A percentile compares a stretch with the other conserved stretches of the same genome.
Evolutionary conservation across 2,113 vertebrate genomes (phyloP).

Genomic region (Sinosuthora webbiana): DNA sequence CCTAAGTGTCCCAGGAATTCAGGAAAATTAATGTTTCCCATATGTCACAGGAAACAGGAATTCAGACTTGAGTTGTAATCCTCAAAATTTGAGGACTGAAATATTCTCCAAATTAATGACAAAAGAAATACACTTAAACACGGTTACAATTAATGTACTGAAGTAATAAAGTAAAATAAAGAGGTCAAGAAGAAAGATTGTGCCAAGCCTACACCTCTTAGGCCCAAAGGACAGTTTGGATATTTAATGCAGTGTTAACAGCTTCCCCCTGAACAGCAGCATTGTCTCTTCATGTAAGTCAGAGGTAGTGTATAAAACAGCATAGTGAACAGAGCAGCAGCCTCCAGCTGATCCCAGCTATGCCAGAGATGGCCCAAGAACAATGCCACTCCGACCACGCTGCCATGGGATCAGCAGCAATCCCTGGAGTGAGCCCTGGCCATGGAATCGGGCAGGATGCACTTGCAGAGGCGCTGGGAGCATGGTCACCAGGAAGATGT

Average conservation of each 20-base stretch:
- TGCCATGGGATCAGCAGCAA: not conserved
- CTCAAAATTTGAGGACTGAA: not conserved
- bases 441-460: not conserved
- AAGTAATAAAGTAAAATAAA: not conserved
- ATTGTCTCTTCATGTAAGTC: not conserved
- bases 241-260: not conserved
- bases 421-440: not conserved
- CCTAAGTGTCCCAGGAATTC: not conserved
- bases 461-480: not conserved
- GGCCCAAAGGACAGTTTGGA: not conserved
- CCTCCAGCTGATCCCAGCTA: not conserved
- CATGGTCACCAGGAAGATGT: not conserved
- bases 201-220: not conserved
- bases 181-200: not conserved
- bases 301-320: conserved; percentile 31
- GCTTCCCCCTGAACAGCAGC: not conserved
- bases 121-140: not conserved
- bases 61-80: not conserved
- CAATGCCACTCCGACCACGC: not conserved
- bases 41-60: not conserved
- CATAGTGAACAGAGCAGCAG: not conserved
- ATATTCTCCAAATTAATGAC: not conserved
- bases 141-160: rapidly evolving
- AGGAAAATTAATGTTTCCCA: not conserved
- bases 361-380: not conserved